Conservation (phyloP, 1,140 invertebrate genomes). For the Hypothenemus hampei region DNA sequence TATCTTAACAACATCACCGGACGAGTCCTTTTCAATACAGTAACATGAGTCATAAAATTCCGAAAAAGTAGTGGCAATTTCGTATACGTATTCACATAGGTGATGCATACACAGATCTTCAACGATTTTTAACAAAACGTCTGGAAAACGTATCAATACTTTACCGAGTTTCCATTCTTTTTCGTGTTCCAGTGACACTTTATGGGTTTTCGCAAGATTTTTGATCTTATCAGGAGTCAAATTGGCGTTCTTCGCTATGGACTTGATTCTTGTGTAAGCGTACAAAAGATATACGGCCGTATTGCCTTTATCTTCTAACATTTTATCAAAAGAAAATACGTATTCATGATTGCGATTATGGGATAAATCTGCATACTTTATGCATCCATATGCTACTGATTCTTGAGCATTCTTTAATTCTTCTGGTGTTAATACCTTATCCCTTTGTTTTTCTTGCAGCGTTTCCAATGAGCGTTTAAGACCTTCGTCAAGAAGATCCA, state of each 20-base stretch:
- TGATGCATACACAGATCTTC: conserved; percentile 84
- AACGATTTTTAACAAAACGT: conserved; percentile 77
- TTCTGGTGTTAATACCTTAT: conserved; percentile 77
- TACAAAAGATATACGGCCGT: conserved; percentile 98
- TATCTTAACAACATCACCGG: conserved; percentile 74
- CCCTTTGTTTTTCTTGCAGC: conserved; percentile 83
- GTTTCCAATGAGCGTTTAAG: conserved; percentile 79
- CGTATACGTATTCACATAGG: conserved; percentile 94
- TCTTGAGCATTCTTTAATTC: conserved; percentile 83
- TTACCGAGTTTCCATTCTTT: conserved; percentile 96
- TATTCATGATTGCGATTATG: conserved; percentile 95
- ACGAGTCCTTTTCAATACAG: conserved; percentile 87
- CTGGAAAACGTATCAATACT: conserved; percentile 78
- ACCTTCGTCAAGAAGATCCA: conserved; percentile 93
- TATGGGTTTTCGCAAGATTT: conserved; percentile 52
- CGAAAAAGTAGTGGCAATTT: conserved; percentile 84
- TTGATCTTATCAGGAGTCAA: conserved; percentile 54
- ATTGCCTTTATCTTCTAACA: conserved; percentile 98
- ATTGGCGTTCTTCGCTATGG: conserved; percentile 79
- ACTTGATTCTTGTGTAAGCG: conserved; percentile 89
- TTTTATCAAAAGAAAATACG: conserved; percentile 98
- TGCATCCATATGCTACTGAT: conserved; percentile 95
- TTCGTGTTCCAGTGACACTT: conserved; percentile 74
- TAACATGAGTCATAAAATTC: conserved; percentile 99
- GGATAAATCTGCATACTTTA: conserved; percentile 96